Percentiles rank a stretch among this genome's conserved stretches.
phyloP scores from a whole-genome alignment of 2,888 invertebrate genomes.

The Polydesmus complanatus region DNA sequence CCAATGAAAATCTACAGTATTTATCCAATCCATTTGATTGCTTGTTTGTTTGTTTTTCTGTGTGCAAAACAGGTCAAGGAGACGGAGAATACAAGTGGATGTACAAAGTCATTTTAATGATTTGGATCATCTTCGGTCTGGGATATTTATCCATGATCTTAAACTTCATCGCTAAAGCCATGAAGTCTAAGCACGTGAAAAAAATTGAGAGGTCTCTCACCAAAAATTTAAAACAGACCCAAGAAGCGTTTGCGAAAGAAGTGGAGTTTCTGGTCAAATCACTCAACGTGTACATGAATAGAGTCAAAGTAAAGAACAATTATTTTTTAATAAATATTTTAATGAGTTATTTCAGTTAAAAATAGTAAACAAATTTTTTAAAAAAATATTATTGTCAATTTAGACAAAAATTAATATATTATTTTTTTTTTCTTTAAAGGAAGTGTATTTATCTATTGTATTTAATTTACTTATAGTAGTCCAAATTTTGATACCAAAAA shows the following conservation, averaged over 20 bases:
- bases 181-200: constrained; percentile 18
- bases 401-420: too few species aligned
- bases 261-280: constrained; percentile 17
- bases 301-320: neutral
- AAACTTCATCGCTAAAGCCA: constrained; percentile 26
- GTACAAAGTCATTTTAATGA: constrained; percentile 65
- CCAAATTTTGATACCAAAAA: too few species aligned
- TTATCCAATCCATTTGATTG: too few species aligned
- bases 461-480: too few species aligned
- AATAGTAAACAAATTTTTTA: neutral
- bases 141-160: constrained; percentile 70
- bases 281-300: constrained; percentile 15
- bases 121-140: constrained; percentile 83
- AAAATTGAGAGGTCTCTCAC: constrained; percentile 17
- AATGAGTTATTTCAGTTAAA: neutral
- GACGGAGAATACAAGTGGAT: constrained; percentile 30
- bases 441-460: too few species aligned
- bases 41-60: constrained; percentile 4
- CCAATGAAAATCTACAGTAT: too few species aligned
- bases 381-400: neutral
- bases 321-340: neutral
- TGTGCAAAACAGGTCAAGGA: constrained; percentile 19
- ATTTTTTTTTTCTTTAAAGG: too few species aligned
- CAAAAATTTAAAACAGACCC: constrained; percentile 16
- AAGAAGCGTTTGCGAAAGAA: constrained; percentile 16